Base-by-base conservation (phyloP, 2,888 invertebrate genomes). In the Dryobota labecula region DNA sequence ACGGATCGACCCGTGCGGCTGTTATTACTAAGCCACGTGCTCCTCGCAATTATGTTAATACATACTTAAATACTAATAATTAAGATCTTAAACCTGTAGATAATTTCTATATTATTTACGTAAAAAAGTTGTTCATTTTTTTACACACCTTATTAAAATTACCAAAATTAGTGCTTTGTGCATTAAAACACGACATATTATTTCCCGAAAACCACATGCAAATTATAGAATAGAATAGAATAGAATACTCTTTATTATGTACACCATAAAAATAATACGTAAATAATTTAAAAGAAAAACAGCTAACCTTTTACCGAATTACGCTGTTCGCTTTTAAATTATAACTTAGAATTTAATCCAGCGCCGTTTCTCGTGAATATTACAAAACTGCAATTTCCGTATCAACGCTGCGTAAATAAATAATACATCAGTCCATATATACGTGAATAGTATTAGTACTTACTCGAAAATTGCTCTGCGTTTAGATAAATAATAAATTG, bases 351-450 rank as follows among this genome's bases (percentile, higher is more conserved):
- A 78, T 78, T 81, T 89, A 91, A 90, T 89, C 88, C 88, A 70
- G 80, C 80, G 30, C 69, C 61, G 78, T 84, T 87, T 91, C 92
- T 94, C 91, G 88, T 95, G 90, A 95, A 95, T 95, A 94, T 94
- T 94, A 93, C 93, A 95, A 94, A 94, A 94, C 91, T 95, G 94
- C 95, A 95, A 95, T 95, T 95, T 95, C 95, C 94, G 95, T 94
- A 94, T 94, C 94, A 94, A 90, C 92, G 90, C 88, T 83, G 87
- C 87, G 89, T 95, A 92, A 94, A 95, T 95, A 92, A 87, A 86
- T 93, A 91, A 95, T 92, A 88, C 85, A 86, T 84, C 87, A 90
- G 90, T 88, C 84, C 86, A 84, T 89, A 84, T 89, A 89, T 90
- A 88, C 84, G 78, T 63, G 70, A 62, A 80, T 78, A 80, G 81